Percentiles rank a stretch among this genome's conserved stretches.
phyloP scores from a whole-genome alignment of 2,888 invertebrate species.

The Acleris sparsana region DNA sequence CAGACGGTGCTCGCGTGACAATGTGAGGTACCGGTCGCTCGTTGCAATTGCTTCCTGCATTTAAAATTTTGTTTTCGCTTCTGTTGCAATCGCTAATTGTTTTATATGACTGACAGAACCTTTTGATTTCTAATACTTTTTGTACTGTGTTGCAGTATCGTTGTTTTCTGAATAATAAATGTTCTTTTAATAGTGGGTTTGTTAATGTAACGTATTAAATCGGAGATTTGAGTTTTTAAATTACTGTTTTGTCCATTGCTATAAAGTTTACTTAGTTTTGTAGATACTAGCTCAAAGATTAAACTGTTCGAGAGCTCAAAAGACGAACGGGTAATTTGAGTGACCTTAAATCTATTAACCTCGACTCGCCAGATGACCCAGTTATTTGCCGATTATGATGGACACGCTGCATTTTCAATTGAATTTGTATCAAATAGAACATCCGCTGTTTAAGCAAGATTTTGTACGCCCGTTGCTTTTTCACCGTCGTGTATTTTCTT shows the following conservation, averaged over 20 bases:
- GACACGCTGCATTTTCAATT: conserved; percentile 58
- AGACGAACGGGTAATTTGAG: conserved; percentile 44
- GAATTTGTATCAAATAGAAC: conserved; percentile 48
- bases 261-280: background rate
- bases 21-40: conserved; percentile 53
- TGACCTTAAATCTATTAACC: conserved; percentile 62
- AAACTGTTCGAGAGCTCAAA: conserved; percentile 39
- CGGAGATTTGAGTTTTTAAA: background rate
- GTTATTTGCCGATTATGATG: conserved; percentile 56
- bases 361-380: conserved; percentile 53
- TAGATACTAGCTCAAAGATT: conserved; percentile 6
- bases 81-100: conserved; percentile 25
- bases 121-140: conserved; percentile 23
- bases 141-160: background rate
- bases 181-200: no score
- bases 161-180: background rate
- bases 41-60: conserved; percentile 57
- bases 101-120: conserved; percentile 8
- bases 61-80: conserved; percentile 42
- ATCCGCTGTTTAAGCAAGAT: conserved; percentile 39
- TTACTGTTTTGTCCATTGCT: no score
- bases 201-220: no score
- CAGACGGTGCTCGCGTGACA: conserved; percentile 63
- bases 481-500: no score
- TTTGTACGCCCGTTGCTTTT: conserved; percentile 6